Base-by-base conservation (phyloP, 2,888 invertebrate species). In the Dusona sp. region DNA sequence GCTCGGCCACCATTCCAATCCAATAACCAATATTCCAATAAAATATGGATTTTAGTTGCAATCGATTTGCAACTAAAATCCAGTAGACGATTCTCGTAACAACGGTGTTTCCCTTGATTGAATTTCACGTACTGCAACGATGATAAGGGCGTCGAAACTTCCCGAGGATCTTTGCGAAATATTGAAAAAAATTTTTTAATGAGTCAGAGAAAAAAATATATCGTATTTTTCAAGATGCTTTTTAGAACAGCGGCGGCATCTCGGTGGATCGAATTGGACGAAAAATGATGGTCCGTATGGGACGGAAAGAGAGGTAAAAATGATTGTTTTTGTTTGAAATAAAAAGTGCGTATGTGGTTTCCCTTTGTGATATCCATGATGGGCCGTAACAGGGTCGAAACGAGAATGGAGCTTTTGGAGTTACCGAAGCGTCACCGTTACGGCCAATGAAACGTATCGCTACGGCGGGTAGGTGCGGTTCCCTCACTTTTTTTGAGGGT, bases 361-460 rank as follows among this genome's bases (percentile, higher is more conserved):
- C 7, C n/a, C 11, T 22, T 67, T 38, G n/a, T n/a, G 67, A 38
- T 67, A 38, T 38, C 38, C 42, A 45, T 19, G 48, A 36, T 19
- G 16, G 67, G 45, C 65, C 42, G 51, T 29, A 70, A 51, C 45
- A 48, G 29, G 45, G n/a, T 33, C 29, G 61, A 33, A 48, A 33
- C 29, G 51, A 19, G 42, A 29, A 29, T 11, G 0, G 45, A 64
- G 42, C 61, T 64, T 25, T 42, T 42, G 42, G 19, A 42, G 42
- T 45, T 25, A 29, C 61, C 75, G 61, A 45, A 75, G 75, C 75
- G 75, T 75, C 45, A 75, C 75, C 45, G 75, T 75, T 64, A 75
- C 75, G 75, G 64, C 45, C 75, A 45, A 75, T 75, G 75, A 75
- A 64, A 61, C 75, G 64, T 75, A 64, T 75, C 64, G 64, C 64